A percentile compares a stretch with the other conserved stretches of the same genome.
phyloP scores from a whole-genome alignment of 2,113 vertebrate genomes.

The Polyodon spathula region DNA sequence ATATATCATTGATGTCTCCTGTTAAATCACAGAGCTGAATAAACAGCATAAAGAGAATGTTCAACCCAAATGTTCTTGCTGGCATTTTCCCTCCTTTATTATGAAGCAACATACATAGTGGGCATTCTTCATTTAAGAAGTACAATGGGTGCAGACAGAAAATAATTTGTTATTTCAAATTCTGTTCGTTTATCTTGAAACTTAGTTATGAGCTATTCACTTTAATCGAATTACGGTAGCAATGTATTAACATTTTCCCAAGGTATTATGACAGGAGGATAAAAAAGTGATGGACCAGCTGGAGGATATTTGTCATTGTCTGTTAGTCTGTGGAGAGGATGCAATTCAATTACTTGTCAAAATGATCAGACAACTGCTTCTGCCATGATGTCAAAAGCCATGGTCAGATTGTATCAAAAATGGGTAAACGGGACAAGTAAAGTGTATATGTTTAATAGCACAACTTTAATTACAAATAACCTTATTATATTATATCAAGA shows the following conservation, averaged over 20 bases:
- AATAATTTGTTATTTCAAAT: slow-evolving; percentile 35
- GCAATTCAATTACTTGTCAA: slow-evolving; percentile 34
- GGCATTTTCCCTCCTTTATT: too few relatives aligned
- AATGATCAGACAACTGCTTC: slow-evolving; percentile 26
- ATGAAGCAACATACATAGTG: neutral
- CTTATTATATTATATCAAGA: too few relatives aligned
- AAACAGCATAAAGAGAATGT: too few relatives aligned
- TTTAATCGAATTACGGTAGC: slow-evolving; percentile 30
- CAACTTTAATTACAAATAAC: too few relatives aligned
- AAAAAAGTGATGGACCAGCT: slow-evolving; percentile 32
- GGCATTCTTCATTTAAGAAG: neutral
- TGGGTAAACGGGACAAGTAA: slow-evolving; percentile 13
- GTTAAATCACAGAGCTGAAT: too few relatives aligned
- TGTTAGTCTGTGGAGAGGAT: slow-evolving; percentile 23
- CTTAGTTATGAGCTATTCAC: slow-evolving; percentile 35
- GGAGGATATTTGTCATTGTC: slow-evolving; percentile 12
- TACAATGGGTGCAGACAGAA: slow-evolving; percentile 41
- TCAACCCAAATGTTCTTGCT: too few relatives aligned
- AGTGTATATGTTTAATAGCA: too few relatives aligned
- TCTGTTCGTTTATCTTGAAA: slow-evolving; percentile 36
- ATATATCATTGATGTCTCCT: too few relatives aligned
- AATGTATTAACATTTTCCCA: slow-evolving; percentile 27
- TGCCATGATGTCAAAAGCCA: slow-evolving; percentile 25
- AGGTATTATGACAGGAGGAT: slow-evolving; percentile 38
- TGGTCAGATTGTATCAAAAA: slow-evolving; percentile 26